phyloP scores from a whole-genome alignment of 2,113 vertebrate species.

The Petroica traversi region DNA sequence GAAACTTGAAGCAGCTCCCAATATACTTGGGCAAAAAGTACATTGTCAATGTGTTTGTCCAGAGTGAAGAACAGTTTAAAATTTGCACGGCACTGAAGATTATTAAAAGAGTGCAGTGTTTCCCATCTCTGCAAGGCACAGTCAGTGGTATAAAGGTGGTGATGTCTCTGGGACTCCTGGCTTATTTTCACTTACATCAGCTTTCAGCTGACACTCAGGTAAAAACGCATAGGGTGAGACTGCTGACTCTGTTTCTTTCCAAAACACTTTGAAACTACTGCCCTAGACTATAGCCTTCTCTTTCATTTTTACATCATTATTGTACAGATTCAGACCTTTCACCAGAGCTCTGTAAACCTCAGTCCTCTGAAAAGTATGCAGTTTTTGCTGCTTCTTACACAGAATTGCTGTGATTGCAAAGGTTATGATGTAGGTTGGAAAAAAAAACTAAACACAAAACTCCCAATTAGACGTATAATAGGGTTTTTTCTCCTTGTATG shows the following conservation, averaged over 20 bases:
- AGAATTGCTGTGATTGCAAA: neutral
- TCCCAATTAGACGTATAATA: neutral
- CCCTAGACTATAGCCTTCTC: neutral
- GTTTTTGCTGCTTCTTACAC: neutral
- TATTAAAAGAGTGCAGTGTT: neutral
- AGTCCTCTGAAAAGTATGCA: neutral
- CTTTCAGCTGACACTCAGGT: neutral
- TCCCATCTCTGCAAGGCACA: neutral
- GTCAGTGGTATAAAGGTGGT: neutral
- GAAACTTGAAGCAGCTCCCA: neutral
- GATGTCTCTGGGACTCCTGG: neutral
- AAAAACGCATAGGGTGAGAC: fast-evolving
- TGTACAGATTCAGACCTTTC: neutral
- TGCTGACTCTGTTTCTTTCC: neutral
- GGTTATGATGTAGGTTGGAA: neutral
- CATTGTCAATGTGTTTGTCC: fast-evolving
- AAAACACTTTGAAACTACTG: neutral
- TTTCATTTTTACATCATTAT: neutral
- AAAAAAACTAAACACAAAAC: fast-evolving
- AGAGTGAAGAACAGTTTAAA: neutral
- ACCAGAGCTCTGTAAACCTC: neutral
- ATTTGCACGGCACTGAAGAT: neutral
- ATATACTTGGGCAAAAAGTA: neutral
- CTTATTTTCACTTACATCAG: neutral
- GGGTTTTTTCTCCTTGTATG: neutral